Percentiles rank a stretch among this genome's conserved stretches.
Evolutionary conservation across 92 coral and sea anemone genomes (phyloP).

Genomic region (Metridium senile): DNA sequence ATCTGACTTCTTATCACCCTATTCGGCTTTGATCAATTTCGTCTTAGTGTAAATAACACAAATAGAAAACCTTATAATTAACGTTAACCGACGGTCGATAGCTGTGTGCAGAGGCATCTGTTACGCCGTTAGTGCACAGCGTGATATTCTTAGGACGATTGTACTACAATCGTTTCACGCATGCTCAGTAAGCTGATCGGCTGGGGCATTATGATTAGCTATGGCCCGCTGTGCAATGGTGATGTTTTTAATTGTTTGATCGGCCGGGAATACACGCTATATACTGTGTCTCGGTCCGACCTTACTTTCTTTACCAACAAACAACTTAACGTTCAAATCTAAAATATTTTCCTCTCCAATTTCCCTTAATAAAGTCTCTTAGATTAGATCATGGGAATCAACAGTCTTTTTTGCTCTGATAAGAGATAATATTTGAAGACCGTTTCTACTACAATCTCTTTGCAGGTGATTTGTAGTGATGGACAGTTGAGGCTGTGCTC

Average conservation of each 20-base stretch:
- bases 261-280: conserved; percentile 98
- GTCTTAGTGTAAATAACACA: conserved; percentile 78
- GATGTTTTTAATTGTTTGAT: conserved; percentile 97
- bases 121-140: conserved; percentile 95
- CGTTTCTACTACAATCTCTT: conserved; percentile 61
- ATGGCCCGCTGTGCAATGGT: conserved; percentile 92
- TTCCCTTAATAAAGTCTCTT: conserved; percentile 26
- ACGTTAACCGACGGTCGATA: conserved; percentile 80
- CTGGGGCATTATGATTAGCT: conserved; percentile 87
- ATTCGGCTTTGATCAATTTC: conserved; percentile 87
- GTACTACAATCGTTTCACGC: conserved; percentile 78
- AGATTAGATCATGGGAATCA: conserved; percentile 52
- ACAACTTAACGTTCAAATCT: too few species aligned
- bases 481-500: conserved; percentile 85
- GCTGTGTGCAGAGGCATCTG: conserved; percentile 92
- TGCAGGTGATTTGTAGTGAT: conserved; percentile 93
- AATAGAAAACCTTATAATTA: conserved; percentile 69
- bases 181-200: conserved; percentile 87
- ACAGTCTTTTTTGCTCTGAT: conserved; percentile 56
- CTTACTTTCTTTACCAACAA: conserved; percentile 54
- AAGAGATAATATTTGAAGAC: conserved; percentile 41
- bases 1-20: conserved; percentile 68
- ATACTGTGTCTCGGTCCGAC: conserved; percentile 61
- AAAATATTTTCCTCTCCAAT: too few species aligned
- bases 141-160: conserved; percentile 76